Evolutionary conservation across 2,888 invertebrate species (phyloP).

Genomic region (Acronicta alni): DNA sequence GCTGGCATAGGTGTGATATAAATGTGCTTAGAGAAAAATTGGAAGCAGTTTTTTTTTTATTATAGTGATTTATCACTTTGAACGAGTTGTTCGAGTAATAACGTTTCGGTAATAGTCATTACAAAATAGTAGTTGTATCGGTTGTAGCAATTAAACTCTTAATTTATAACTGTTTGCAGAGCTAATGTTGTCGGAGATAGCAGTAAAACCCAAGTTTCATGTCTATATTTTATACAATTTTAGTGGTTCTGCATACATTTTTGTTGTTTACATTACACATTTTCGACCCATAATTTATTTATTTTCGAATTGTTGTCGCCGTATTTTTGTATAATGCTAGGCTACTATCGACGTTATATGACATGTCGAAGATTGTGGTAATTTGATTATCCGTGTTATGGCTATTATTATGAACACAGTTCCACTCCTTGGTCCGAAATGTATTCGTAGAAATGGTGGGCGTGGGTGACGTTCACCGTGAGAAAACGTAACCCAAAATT

Average conservation of each 20-base stretch:
- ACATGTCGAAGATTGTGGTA: slow-evolving; percentile 68
- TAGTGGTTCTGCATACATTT: slow-evolving; percentile 32
- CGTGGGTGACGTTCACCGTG: slow-evolving; percentile 80
- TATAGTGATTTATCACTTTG: slow-evolving; percentile 12
- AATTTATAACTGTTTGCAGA: slow-evolving; percentile 45
- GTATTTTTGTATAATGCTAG: slow-evolving; percentile 8
- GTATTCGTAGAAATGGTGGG: slow-evolving; percentile 83
- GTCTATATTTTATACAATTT: slow-evolving; percentile 44
- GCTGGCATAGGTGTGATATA: slow-evolving; percentile 3
- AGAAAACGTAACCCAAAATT: slow-evolving; percentile 81
- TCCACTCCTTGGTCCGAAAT: slow-evolving; percentile 78
- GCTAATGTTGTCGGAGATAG: slow-evolving; percentile 29
- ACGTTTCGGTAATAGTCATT: slow-evolving; percentile 39
- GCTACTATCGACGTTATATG: slow-evolving; percentile 41
- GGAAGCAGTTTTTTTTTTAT: too few species aligned
- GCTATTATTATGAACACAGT: slow-evolving; percentile 79
- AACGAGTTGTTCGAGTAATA: slow-evolving; percentile 32
- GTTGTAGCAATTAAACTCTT: slow-evolving; percentile 42
- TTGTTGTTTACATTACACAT: slow-evolving; percentile 42
- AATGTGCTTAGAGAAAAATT: too few species aligned
- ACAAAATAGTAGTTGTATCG: slow-evolving; percentile 33
- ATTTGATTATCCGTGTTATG: slow-evolving; percentile 74
- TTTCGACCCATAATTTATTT: slow-evolving; percentile 28
- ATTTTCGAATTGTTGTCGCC: slow-evolving; percentile 14
- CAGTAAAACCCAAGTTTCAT: slow-evolving; percentile 45